These are phyloP conservation scores for Drosophila subpulchrella DNA, from an alignment of 1,140 invertebrate genomes.

Conservation along the genomic window DNA sequence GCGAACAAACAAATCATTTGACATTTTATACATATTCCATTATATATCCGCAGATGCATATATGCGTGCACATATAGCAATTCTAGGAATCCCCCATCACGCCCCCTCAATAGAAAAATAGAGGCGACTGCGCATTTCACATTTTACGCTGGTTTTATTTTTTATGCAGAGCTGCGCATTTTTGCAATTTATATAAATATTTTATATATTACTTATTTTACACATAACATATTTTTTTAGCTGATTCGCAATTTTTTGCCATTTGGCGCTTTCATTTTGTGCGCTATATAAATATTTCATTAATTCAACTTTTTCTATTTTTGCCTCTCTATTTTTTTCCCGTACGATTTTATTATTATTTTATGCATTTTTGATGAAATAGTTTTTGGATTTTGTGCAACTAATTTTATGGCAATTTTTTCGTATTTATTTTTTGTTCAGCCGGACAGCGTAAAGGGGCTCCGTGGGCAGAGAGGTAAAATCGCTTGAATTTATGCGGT, in stretches of 20 bases:
- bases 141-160: slow-evolving; percentile 61
- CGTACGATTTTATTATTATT: slow-evolving; percentile 54
- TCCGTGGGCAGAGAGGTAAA: slow-evolving; percentile 10
- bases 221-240: slow-evolving; percentile 63
- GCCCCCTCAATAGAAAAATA: slow-evolving; percentile 71
- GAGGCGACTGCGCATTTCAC: slow-evolving; percentile 77
- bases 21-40: slow-evolving; percentile 71
- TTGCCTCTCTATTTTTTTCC: slow-evolving; percentile 31
- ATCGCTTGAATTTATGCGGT: slow-evolving; percentile 54
- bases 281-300: slow-evolving; percentile 77
- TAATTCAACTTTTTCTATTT: slow-evolving; percentile 72
- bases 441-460: slow-evolving; percentile 4
- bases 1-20: slow-evolving; percentile 61
- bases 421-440: slow-evolving; percentile 28
- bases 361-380: slow-evolving; percentile 81
- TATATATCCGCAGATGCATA: slow-evolving; percentile 46
- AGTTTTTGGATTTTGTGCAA: slow-evolving; percentile 72
- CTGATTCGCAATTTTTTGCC: slow-evolving; percentile 22
- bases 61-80: slow-evolving; percentile 30
- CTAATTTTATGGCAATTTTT: slow-evolving; percentile 64
- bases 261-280: slow-evolving; percentile 48
- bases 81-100: slow-evolving; percentile 13
- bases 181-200: slow-evolving; percentile 83
- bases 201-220: slow-evolving; percentile 82
- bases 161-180: slow-evolving; percentile 63